phyloP scores from a whole-genome alignment of 2,888 invertebrate genomes.

The Netelia virgata region DNA sequence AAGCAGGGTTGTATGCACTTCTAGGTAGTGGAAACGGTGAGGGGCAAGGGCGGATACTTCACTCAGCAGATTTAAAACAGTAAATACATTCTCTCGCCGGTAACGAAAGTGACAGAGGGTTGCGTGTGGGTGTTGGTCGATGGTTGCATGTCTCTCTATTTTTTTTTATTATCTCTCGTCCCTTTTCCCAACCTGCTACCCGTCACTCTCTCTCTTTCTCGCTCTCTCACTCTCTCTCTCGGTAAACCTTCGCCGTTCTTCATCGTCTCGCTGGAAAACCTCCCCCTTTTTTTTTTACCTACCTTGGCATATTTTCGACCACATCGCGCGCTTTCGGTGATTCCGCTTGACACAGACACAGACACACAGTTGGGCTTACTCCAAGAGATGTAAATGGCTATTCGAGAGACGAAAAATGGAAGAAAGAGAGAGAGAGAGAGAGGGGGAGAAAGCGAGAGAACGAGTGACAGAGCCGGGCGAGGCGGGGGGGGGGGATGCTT shows the following conservation, averaged over 20 bases:
- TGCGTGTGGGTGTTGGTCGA: slow-evolving; percentile 21
- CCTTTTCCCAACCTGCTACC: too few relatives aligned
- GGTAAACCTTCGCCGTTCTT: neutral
- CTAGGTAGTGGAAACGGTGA: slow-evolving; percentile 31
- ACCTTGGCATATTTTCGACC: slow-evolving; percentile 23
- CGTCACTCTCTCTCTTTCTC: too few relatives aligned
- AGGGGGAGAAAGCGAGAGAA: slow-evolving; percentile 23
- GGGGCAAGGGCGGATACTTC: slow-evolving; percentile 49
- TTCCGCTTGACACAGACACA: neutral
- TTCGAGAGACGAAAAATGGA: slow-evolving; percentile 13
- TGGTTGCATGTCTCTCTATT: slow-evolving; percentile 36
- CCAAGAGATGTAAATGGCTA: neutral
- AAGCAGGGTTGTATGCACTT: slow-evolving; percentile 9
- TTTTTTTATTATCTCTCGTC: slow-evolving; percentile 2
- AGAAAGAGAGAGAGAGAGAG: slow-evolving; percentile 58
- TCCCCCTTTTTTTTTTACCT: neutral
- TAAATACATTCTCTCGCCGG: slow-evolving; percentile 58
- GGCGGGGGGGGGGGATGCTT: neutral
- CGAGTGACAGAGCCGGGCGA: neutral
- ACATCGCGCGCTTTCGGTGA: slow-evolving; percentile 1
- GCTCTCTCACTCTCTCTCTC: slow-evolving; percentile 3
- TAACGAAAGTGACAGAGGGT: slow-evolving; percentile 58
- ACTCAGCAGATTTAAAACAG: slow-evolving; percentile 65
- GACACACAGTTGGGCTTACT: neutral
- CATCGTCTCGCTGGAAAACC: neutral